phyloP scores from a whole-genome alignment of 2,113 vertebrate genomes.

The Bubo blakistoni region DNA sequence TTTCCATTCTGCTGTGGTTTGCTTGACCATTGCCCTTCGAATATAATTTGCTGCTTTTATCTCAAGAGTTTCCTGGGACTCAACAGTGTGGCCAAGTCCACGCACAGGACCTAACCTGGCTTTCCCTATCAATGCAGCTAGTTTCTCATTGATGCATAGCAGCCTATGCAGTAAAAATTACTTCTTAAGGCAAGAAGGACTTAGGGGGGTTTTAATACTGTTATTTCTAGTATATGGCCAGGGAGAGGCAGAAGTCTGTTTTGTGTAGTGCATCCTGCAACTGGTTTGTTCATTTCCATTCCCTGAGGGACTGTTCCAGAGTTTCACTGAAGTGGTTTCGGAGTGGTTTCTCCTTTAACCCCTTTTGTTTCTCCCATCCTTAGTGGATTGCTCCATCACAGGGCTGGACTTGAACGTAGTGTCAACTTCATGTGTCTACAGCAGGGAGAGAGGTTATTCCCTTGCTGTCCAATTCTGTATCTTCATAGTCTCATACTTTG shows the following conservation, averaged over 20 bases:
- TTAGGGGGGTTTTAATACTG: neutral
- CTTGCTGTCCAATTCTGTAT: neutral
- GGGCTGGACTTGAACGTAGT: neutral
- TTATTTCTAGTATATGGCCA: neutral
- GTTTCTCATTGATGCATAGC: neutral
- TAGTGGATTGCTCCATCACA: neutral
- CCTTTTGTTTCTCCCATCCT: neutral
- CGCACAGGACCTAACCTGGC: neutral
- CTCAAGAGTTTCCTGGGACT: neutral
- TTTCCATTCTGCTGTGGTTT: neutral
- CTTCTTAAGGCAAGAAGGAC: neutral
- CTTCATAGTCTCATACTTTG: neutral
- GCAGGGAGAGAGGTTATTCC: neutral
- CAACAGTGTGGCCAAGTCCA: neutral
- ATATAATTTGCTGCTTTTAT: neutral
- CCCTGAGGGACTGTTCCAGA: neutral
- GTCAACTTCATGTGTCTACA: neutral
- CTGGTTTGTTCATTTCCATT: slow-evolving; percentile 18
- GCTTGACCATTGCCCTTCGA: neutral
- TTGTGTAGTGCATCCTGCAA: neutral
- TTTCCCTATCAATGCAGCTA: neutral
- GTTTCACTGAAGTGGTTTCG: neutral
- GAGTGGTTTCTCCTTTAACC: slow-evolving; percentile 2
- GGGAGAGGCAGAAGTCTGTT: neutral
- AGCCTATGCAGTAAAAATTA: neutral